phyloP scores from a whole-genome alignment of 1,140 invertebrate genomes.

The Arion vulgaris region DNA sequence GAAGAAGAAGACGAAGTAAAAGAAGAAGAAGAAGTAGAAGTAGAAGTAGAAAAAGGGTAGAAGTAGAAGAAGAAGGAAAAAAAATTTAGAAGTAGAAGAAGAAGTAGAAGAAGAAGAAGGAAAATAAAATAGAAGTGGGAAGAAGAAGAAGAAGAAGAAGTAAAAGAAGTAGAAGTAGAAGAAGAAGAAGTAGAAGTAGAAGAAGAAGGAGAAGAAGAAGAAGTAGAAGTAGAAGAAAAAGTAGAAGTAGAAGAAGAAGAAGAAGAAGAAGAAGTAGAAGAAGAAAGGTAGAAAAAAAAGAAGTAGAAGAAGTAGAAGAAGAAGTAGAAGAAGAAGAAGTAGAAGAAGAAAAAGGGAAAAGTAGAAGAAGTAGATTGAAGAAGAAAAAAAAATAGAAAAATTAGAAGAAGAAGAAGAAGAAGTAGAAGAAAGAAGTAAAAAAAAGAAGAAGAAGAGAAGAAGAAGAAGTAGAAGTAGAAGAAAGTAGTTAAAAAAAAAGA shows the following conservation, averaged over 20 bases:
- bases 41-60: not conserved
- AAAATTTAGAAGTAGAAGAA: not conserved
- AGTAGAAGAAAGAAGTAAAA: not conserved
- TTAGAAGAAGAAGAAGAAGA: not conserved
- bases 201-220: too few species aligned
- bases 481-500: not conserved
- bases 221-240: too few species aligned
- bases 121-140: not conserved
- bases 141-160: too few species aligned
- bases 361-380: not conserved
- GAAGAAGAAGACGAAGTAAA: too few species aligned
- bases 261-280: not conserved
- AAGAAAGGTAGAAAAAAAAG: not conserved
- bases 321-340: not conserved
- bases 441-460: not conserved
- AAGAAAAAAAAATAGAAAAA: not conserved
- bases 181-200: too few species aligned
- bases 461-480: not conserved
- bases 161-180: too few species aligned
- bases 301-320: not conserved
- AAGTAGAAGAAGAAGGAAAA: conserved; percentile 2
- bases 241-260: too few species aligned
- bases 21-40: too few species aligned
- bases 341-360: not conserved
- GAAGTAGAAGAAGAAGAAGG: not conserved